Evolutionary conservation across 2,113 vertebrate genomes (phyloP).

Genomic region (Cardinalis cardinalis): DNA sequence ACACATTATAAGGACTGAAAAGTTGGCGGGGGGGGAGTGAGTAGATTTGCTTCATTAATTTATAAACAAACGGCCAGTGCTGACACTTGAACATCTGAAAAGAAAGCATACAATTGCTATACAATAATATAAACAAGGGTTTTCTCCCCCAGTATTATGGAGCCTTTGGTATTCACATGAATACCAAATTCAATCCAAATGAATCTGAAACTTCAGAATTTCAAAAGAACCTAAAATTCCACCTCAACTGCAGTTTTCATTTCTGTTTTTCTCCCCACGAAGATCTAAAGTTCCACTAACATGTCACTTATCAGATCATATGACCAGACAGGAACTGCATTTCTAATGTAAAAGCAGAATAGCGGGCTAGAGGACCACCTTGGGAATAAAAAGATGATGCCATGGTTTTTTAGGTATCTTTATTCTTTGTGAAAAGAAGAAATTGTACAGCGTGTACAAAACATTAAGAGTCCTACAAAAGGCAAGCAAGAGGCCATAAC

Average conservation of each 20-base stretch:
- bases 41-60: not conserved
- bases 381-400: not conserved
- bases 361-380: not conserved
- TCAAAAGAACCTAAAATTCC: not conserved
- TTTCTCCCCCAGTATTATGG: accelerated
- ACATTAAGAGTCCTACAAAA: not conserved
- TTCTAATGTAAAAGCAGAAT: not conserved
- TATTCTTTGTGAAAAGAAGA: not conserved
- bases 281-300: not conserved
- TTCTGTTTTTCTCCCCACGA: not conserved
- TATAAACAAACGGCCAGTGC: not conserved
- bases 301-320: not conserved
- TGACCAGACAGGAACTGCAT: not conserved
- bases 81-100: not conserved
- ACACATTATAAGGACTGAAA: not conserved
- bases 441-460: not conserved
- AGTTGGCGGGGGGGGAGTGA: accelerated
- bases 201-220: not conserved
- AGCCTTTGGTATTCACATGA: not conserved
- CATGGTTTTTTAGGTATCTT: not conserved
- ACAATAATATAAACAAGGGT: not conserved
- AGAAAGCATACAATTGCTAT: not conserved
- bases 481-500: not conserved
- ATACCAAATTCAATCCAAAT: not conserved
- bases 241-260: not conserved